Base-by-base conservation (phyloP, 2,797 vertebrate species). In the Fistularia tabacaria region DNA sequence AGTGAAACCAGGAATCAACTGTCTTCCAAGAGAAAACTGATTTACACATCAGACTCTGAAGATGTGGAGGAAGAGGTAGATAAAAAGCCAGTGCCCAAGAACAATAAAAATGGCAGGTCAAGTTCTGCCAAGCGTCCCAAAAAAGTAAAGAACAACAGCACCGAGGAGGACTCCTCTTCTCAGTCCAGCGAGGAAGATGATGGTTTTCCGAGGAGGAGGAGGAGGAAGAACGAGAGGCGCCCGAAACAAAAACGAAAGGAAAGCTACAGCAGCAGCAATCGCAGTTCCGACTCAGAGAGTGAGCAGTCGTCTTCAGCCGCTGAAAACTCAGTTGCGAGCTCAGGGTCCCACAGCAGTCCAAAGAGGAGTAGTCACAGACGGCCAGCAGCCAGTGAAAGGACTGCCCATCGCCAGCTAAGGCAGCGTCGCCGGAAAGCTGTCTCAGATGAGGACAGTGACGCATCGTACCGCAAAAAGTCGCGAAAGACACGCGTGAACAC, bases 21-120 rank as follows among this genome's bases (percentile, higher is more conserved):
- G 38, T 77, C 80, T 77, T 85, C 80, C 59, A 91, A 87, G 76
- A 86, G 89, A 57, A 91, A 91, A 79, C 77, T 76, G 0, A 73
- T 84, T 60, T 79, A 80, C 74, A 86, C 86, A 61, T 89, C 88
- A 3, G 90, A 90, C 54, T 92, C 91, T 8, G 88, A 89, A 13
- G 87, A 88, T 0, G 59, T 36, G 0, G 70, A 79, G 64, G 64
- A 71, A 54, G 67, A 25, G 1, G n/a, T 11, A 49, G 56, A 63
- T 46, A 59, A 66, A 42, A 57, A 63, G 60, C 46, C 39, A 7
- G 71, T 45, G 39, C 74, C 79, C 1, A 84, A 81, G 62, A 86
- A 75, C 44, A 76, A 66, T 15, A 77, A 60, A 54, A 74, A 69
- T 3, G 66, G 36, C 55, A 65, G 14, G 36, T 71, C 71, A 0